Base-by-base conservation (phyloP, 2,113 vertebrate species). In the Gobius niger region DNA sequence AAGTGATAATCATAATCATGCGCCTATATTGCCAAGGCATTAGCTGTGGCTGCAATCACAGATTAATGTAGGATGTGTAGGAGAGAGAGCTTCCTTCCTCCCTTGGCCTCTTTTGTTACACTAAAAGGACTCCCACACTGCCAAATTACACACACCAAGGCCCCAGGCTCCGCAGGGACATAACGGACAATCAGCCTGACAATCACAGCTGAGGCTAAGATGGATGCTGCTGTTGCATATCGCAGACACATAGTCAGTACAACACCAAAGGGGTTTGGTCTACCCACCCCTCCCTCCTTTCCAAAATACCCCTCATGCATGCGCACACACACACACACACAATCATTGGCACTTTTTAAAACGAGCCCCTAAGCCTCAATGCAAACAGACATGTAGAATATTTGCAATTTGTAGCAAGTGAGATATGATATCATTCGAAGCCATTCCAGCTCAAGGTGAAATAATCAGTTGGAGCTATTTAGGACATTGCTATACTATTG, bases 181-280 rank as follows among this genome's bases (percentile, higher is more conserved):
- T 73, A 71, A 73, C 62, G 66, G 80, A 85, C 88, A 87, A 88
- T 91, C 87, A 87, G 76, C 59, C 66, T 83, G 86, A 87, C 83
- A 82, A 87, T 90, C 82, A 82, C 87, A 83, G 84, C 79, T 85
- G 81, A 83, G 83, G 24, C 75, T 83, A 81, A 82, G 76, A 87
- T 87, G 91, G 85, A 92, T 88, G 77, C 78, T 77, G 70, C 77
- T 67, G 69, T 79, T 72, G 62, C 75, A 72, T 65, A 84, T 71
- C 78, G 77, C 68, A 75, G 63, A 84, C 1, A 69, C 65, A 73
- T 47, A 77, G 59, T 80, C 4, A 14, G 51, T 67, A 70, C 61
- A 67, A 80, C 71, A 68, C 77, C 71, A 75, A 57, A 57, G 54
- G 52, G 54, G 24, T 3, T 68, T 16, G 75, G 65, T 75, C 70